Percentiles rank a stretch among this genome's conserved stretches.
phyloP scores from a whole-genome alignment of 2,113 vertebrate genomes.

The Microcebus murinus region DNA sequence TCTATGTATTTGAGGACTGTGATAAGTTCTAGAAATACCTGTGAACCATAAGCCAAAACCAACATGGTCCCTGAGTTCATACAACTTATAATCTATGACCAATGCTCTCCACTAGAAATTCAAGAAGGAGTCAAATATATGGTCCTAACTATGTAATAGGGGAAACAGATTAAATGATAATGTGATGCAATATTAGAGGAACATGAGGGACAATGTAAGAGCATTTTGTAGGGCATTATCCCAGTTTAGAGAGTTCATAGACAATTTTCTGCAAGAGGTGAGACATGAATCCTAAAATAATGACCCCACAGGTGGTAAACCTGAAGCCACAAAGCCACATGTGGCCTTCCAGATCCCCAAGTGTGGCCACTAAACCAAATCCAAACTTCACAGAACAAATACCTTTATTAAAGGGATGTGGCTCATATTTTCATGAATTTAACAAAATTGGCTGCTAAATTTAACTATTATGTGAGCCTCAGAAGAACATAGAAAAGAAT shows the following conservation, averaged over 20 bases:
- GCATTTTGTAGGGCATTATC: background rate
- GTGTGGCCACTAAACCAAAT: too few species aligned
- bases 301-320: background rate
- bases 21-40: background rate
- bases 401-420: too few species aligned
- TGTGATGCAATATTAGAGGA: background rate
- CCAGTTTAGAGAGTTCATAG: background rate
- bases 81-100: background rate
- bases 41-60: background rate
- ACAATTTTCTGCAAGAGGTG: background rate
- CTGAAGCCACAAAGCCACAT: too few species aligned
- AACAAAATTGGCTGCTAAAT: background rate
- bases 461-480: background rate
- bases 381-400: too few species aligned
- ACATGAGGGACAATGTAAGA: background rate
- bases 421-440: background rate
- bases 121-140: background rate
- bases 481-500: background rate
- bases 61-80: background rate
- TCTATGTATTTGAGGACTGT: background rate
- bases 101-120: background rate
- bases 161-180: background rate
- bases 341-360: too few species aligned
- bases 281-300: background rate
- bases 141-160: background rate